Conservation (phyloP, 2,797 vertebrate species). For the Carduelis carduelis region DNA sequence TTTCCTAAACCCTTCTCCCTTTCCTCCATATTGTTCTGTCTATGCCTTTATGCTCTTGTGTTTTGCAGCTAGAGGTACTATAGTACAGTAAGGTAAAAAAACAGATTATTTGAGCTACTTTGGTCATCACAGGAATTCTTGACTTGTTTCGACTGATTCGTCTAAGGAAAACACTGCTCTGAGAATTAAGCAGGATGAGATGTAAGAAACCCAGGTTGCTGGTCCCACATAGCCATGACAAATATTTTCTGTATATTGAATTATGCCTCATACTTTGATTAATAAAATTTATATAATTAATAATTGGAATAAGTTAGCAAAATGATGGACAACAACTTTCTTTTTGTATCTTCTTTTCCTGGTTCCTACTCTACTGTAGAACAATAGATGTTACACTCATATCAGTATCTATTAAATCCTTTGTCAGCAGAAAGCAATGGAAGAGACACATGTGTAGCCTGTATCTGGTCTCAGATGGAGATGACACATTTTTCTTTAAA, state of each 20-base stretch:
- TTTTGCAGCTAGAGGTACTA: not conserved
- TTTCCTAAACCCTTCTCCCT: not conserved
- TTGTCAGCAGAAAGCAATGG: not conserved
- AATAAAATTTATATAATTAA: not conserved
- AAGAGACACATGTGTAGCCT: not conserved
- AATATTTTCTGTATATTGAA: not conserved
- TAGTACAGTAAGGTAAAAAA: not conserved
- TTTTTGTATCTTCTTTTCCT: not conserved
- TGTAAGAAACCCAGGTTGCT: not conserved
- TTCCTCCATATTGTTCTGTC: not conserved
- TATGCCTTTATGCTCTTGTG: not conserved
- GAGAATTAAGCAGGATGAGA: not conserved
- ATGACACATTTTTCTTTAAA: not conserved
- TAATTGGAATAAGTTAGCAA: not conserved
- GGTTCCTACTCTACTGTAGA: not conserved
- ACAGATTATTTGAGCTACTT: not conserved
- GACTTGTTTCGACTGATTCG: not conserved
- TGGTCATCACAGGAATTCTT: not conserved
- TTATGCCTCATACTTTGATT: not conserved
- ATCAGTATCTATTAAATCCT: not conserved
- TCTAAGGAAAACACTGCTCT: not conserved
- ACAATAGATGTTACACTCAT: not conserved
- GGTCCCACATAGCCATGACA: fast-evolving
- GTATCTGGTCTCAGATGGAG: not conserved
- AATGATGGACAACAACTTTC: not conserved